A percentile compares a stretch with the other conserved stretches of the same genome.
These are phyloP conservation scores for Allophyes oxyacanthae DNA, from an alignment of 2,888 invertebrate species.

Conservation along the genomic window DNA sequence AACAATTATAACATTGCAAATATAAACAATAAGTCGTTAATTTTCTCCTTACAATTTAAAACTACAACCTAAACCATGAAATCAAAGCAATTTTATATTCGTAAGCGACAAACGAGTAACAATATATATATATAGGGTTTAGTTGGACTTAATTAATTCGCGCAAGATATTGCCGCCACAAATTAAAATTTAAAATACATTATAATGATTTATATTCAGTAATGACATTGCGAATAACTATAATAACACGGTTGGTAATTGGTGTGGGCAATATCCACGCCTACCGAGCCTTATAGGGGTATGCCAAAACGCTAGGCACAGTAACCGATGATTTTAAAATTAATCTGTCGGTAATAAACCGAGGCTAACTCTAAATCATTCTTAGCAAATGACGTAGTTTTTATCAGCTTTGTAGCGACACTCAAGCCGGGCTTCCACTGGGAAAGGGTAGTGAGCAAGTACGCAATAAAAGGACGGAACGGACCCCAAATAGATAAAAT, in stretches of 20 bases:
- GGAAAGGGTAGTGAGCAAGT: too few relatives aligned
- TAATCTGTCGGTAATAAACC: conserved; percentile 37
- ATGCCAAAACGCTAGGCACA: conserved; percentile 43
- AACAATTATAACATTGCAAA: conserved; percentile 29
- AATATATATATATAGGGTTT: conserved; percentile 42
- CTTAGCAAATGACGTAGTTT: conserved; percentile 9
- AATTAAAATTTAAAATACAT: conserved; percentile 57
- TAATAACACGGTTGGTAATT: conserved; percentile 57
- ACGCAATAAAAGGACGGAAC: too few relatives aligned
- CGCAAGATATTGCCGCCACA: conserved; percentile 37
- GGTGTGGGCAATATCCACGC: conserved; percentile 53
- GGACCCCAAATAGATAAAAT: too few relatives aligned
- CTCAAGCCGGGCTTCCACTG: too few relatives aligned
- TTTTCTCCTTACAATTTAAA: conserved; percentile 11
- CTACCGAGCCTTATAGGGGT: conserved; percentile 46
- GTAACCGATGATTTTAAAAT: conserved; percentile 44
- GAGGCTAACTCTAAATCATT: conserved; percentile 25
- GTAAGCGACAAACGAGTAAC: conserved; percentile 30
- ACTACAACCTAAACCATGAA: too few relatives aligned
- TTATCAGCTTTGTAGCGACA: neutral
- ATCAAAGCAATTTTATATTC: conserved; percentile 30
- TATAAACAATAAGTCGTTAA: conserved; percentile 24
- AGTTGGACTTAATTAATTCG: conserved; percentile 45
- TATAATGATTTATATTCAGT: conserved; percentile 56
- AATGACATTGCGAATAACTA: conserved; percentile 54